Evolutionary conservation across 2,888 invertebrate species (phyloP).

Genomic region (Drosophila anomelani): DNA sequence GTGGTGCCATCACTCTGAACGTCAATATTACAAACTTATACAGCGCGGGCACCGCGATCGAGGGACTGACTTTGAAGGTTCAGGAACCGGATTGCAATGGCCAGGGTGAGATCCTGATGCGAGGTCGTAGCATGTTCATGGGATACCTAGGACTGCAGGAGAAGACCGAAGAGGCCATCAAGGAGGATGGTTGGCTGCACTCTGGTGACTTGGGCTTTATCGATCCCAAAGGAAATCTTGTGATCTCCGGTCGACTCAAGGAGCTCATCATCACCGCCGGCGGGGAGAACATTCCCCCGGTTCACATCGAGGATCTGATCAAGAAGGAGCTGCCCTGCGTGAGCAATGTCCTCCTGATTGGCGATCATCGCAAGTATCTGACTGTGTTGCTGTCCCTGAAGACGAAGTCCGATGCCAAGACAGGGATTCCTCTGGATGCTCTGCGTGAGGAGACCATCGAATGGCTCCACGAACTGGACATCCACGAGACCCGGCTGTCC

Average conservation of each 20-base stretch:
- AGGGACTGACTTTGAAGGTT: slow-evolving; percentile 89
- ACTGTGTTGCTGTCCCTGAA: slow-evolving; percentile 93
- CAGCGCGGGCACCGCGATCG: slow-evolving; percentile 89
- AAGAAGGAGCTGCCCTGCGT: slow-evolving; percentile 90
- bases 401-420: slow-evolving; percentile 90
- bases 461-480: slow-evolving; percentile 89
- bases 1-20: slow-evolving; percentile 88
- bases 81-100: slow-evolving; percentile 89
- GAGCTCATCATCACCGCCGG: slow-evolving; percentile 97
- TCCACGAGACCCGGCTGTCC: slow-evolving; percentile 87
- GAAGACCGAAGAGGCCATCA: slow-evolving; percentile 90
- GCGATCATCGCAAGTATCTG: slow-evolving; percentile 94
- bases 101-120: slow-evolving; percentile 92
- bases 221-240: slow-evolving; percentile 89
- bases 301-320: slow-evolving; percentile 92
- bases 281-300: slow-evolving; percentile 95
- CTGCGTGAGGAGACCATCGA: slow-evolving; percentile 88
- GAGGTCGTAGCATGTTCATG: slow-evolving; percentile 94
- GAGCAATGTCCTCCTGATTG: slow-evolving; percentile 93
- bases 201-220: slow-evolving; percentile 94
- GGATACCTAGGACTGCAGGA: slow-evolving; percentile 91
- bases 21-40: slow-evolving; percentile 85
- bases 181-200: slow-evolving; percentile 92
- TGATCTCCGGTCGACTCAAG: slow-evolving; percentile 90
- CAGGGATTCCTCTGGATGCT: slow-evolving; percentile 89